Evolutionary conservation across 1,140 invertebrate genomes (phyloP).

Genomic region (Rhopalosiphum maidis): DNA sequence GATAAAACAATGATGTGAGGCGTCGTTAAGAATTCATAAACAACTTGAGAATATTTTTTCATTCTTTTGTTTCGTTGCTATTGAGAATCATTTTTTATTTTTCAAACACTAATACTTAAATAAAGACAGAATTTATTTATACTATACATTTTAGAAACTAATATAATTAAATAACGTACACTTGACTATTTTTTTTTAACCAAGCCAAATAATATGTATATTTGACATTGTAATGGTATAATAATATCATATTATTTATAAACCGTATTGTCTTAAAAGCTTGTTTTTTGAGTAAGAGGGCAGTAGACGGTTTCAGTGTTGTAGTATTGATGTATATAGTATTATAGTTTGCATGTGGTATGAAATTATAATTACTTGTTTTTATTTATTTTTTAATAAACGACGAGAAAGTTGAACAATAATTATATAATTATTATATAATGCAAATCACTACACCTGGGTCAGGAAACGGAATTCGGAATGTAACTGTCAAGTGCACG

Average conservation of each 20-base stretch:
- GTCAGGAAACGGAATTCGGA: neutral
- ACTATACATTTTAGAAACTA: neutral
- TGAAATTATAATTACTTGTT: neutral
- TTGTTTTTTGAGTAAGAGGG: neutral
- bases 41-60: neutral
- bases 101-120: neutral
- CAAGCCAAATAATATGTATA: neutral
- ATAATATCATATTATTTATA: neutral
- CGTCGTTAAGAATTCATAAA: neutral
- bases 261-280: neutral
- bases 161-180: neutral
- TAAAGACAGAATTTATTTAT: neutral
- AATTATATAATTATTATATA: neutral
- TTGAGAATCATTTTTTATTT: neutral
- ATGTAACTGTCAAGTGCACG: neutral
- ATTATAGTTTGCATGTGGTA: neutral
- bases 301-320: neutral
- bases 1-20: neutral
- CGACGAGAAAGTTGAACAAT: neutral
- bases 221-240: neutral
- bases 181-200: neutral
- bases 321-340: no score
- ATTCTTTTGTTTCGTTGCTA: neutral
- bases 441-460: neutral
- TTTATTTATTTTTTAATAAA: neutral